A percentile compares a stretch with the other conserved stretches of the same genome.
Evolutionary conservation across 2,888 invertebrate species (phyloP).

Genomic region (Cantharis nigra): DNA sequence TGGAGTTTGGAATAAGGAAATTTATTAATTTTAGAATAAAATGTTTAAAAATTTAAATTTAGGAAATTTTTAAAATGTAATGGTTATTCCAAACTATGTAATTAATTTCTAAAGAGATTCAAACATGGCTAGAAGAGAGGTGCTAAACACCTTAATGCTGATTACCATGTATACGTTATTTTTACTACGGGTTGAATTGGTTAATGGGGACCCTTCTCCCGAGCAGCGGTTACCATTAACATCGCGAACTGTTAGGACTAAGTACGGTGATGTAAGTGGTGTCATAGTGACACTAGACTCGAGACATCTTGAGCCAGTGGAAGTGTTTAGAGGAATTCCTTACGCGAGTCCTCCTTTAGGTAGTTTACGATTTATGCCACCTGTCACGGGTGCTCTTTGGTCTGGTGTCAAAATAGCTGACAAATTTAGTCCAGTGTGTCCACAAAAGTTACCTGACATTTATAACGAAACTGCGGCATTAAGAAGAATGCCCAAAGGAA

Average conservation of each 20-base stretch:
- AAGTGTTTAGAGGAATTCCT: slow-evolving; percentile 91
- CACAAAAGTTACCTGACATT: slow-evolving; percentile 86
- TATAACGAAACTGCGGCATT: slow-evolving; percentile 82
- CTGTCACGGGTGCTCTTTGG: slow-evolving; percentile 92
- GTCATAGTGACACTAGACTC: slow-evolving; percentile 82
- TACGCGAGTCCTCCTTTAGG: slow-evolving; percentile 93
- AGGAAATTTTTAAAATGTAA: slow-evolving; percentile 1
- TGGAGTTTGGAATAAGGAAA: neutral
- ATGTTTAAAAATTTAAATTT: neutral
- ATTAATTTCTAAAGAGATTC: neutral
- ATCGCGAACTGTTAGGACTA: slow-evolving; percentile 84
- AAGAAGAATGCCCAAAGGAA: slow-evolving; percentile 84
- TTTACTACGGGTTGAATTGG: slow-evolving; percentile 22
- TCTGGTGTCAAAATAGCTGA: slow-evolving; percentile 87
- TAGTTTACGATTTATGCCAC: slow-evolving; percentile 92
- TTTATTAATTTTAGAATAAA: neutral
- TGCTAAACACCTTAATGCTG: slow-evolving; percentile 6
- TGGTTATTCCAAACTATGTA: neutral
- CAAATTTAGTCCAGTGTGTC: slow-evolving; percentile 88
- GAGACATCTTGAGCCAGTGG: slow-evolving; percentile 84
- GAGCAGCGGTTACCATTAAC: slow-evolving; percentile 62
- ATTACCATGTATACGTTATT: slow-evolving; percentile 22
- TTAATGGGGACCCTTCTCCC: slow-evolving; percentile 33
- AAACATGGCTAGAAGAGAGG: slow-evolving; percentile 19
- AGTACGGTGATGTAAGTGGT: slow-evolving; percentile 86